Conservation (phyloP, 2,888 invertebrate species). For the Cancer borealis region DNA sequence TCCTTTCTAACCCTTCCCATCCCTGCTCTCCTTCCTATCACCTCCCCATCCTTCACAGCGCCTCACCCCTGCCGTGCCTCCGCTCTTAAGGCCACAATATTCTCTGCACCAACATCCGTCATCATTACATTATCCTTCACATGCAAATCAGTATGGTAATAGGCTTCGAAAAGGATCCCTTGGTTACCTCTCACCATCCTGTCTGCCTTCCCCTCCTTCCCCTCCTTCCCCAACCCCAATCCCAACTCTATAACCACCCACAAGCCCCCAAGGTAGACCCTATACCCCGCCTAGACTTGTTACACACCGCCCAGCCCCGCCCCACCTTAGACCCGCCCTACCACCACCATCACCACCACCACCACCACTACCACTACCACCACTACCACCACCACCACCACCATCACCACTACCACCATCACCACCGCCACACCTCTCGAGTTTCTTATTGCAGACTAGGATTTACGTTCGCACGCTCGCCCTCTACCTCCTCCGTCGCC, state of each 20-base stretch:
- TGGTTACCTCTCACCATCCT: conserved; percentile 18
- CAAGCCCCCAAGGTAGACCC: neutral
- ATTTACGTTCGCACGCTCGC: neutral
- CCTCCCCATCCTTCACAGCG: neutral
- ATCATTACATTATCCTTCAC: conserved; percentile 52
- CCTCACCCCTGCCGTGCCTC: neutral
- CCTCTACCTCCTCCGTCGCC: neutral
- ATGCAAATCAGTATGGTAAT: conserved; percentile 41
- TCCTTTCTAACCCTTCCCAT: too few species aligned
- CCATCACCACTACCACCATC: neutral
- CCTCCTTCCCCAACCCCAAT: too few species aligned
- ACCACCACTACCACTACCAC: too few species aligned
- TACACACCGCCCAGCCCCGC: neutral
- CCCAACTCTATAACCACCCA: neutral
- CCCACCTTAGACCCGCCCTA: too few species aligned
- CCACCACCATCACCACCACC: too few species aligned
- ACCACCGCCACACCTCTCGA: neutral
- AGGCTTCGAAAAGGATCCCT: neutral
- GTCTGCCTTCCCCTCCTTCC: neutral
- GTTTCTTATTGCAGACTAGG: neutral
- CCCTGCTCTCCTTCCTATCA: neutral
- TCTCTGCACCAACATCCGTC: neutral
- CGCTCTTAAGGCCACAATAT: neutral
- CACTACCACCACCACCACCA: too few species aligned
- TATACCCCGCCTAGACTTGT: neutral